Evolutionary conservation across 2,797 vertebrate species (phyloP).

Genomic region (Denticeps clupeoides): DNA sequence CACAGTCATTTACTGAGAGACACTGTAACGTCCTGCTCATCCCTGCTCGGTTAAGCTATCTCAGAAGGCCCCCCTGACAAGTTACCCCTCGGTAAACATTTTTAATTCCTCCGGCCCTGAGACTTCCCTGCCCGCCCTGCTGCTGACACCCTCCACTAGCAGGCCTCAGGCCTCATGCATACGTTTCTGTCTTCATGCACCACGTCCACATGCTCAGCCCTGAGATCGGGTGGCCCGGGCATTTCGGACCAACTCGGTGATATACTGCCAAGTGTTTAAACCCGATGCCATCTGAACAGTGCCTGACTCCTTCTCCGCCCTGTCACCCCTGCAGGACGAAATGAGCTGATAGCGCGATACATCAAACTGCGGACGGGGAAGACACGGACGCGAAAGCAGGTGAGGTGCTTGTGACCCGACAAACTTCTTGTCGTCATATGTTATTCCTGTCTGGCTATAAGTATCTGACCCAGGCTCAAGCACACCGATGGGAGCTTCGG

Average conservation of each 20-base stretch:
- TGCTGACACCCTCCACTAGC: not conserved
- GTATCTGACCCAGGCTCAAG: not conserved
- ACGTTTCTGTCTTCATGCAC: not conserved
- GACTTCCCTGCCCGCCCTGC: too few species aligned
- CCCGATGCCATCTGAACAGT: not conserved
- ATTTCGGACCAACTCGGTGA: not conserved
- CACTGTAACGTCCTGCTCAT: not conserved
- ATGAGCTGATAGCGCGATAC: constrained; percentile 77
- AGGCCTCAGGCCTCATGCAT: not conserved
- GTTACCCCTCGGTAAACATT: not conserved
- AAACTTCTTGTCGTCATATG: too few species aligned
- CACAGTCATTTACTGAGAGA: not conserved
- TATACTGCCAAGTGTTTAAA: not conserved
- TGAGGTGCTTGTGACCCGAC: constrained; percentile 40
- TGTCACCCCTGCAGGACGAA: constrained; percentile 54
- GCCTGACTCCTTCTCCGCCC: not conserved
- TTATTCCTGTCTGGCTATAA: too few species aligned
- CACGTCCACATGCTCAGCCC: not conserved
- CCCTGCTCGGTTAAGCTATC: not conserved
- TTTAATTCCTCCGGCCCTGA: too few species aligned
- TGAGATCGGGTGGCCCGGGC: constrained; percentile 2
- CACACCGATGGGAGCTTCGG: not conserved
- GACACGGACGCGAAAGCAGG: constrained; percentile 80
- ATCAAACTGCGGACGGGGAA: constrained; percentile 82
- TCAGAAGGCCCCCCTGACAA: not conserved